phyloP scores from a whole-genome alignment of 2,888 invertebrate genomes.

The Dendrolimus houi region DNA sequence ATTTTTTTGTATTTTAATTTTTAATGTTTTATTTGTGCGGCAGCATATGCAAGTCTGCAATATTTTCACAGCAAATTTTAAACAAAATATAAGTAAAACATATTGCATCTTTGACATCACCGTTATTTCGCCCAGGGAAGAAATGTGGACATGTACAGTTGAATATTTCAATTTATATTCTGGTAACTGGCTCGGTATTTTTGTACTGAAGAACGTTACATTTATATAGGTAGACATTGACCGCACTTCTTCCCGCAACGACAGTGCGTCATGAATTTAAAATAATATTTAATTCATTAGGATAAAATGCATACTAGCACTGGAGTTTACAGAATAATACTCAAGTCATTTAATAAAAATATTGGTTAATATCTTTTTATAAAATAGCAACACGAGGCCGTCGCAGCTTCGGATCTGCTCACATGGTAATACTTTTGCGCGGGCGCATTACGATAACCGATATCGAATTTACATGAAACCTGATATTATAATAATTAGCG shows the following conservation, averaged over 20 bases:
- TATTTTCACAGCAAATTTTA: slow-evolving; percentile 62
- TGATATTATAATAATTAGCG: slow-evolving; percentile 42
- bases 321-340: slow-evolving; percentile 50
- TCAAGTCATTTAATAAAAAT: slow-evolving; percentile 72
- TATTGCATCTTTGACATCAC: slow-evolving; percentile 49
- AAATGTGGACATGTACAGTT: slow-evolving; percentile 24
- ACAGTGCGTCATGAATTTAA: slow-evolving; percentile 27
- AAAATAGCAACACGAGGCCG: slow-evolving; percentile 51
- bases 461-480: slow-evolving; percentile 52
- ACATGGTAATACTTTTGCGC: slow-evolving; percentile 58
- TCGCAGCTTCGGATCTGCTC: slow-evolving; percentile 39
- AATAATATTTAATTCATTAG: slow-evolving; percentile 38
- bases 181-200: slow-evolving; percentile 68
- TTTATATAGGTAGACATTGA: slow-evolving; percentile 19
- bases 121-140: slow-evolving; percentile 36
- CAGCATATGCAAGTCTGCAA: slow-evolving; percentile 68
- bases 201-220: slow-evolving; percentile 54
- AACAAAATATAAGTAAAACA: slow-evolving; percentile 34
- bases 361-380: slow-evolving; percentile 47
- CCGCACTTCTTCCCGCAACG: slow-evolving; percentile 49
- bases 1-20: slow-evolving; percentile 39
- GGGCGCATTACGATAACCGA: slow-evolving; percentile 42
- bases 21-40: slow-evolving; percentile 65
- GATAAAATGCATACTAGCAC: slow-evolving; percentile 42
- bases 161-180: slow-evolving; percentile 23